Evolutionary conservation across 2,888 invertebrate genomes (phyloP).

Genomic region (Campaea margaritaria): DNA sequence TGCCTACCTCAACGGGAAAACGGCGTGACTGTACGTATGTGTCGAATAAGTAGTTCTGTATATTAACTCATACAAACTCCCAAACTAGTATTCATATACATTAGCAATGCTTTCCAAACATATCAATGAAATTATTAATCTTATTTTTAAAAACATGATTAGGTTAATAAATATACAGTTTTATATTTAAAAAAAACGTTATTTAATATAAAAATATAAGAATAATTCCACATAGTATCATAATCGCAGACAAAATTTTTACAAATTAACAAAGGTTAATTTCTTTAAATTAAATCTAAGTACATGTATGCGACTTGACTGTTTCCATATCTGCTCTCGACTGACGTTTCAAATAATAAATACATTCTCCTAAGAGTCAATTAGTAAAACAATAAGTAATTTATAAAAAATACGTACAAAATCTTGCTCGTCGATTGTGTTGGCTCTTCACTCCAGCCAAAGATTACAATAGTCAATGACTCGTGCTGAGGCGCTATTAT

Average conservation of each 20-base stretch:
- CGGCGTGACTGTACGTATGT: too few relatives aligned
- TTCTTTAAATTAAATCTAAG: background rate
- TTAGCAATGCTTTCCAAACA: too few relatives aligned
- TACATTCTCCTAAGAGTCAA: background rate
- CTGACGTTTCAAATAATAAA: slow-evolving; percentile 4
- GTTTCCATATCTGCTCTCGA: background rate
- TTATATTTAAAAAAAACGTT: slow-evolving; percentile 36
- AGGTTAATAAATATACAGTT: too few relatives aligned
- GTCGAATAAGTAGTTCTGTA: too few relatives aligned
- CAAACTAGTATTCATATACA: too few relatives aligned
- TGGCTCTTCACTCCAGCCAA: too few relatives aligned
- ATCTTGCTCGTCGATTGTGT: background rate
- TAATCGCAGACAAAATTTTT: background rate
- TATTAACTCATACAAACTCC: too few relatives aligned
- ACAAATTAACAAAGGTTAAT: background rate
- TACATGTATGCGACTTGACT: background rate
- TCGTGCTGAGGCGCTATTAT: too few relatives aligned
- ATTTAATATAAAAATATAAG: slow-evolving; percentile 33
- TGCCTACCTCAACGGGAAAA: too few relatives aligned
- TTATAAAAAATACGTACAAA: slow-evolving; percentile 5
- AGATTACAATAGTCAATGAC: too few relatives aligned
- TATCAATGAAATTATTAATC: too few relatives aligned
- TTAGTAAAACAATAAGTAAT: slow-evolving; percentile 4
- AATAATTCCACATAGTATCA: slow-evolving; percentile 3
- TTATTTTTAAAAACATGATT: too few relatives aligned